These are phyloP conservation scores for Psophia crepitans DNA, from an alignment of 2,113 vertebrate species.

Conservation along the genomic window DNA sequence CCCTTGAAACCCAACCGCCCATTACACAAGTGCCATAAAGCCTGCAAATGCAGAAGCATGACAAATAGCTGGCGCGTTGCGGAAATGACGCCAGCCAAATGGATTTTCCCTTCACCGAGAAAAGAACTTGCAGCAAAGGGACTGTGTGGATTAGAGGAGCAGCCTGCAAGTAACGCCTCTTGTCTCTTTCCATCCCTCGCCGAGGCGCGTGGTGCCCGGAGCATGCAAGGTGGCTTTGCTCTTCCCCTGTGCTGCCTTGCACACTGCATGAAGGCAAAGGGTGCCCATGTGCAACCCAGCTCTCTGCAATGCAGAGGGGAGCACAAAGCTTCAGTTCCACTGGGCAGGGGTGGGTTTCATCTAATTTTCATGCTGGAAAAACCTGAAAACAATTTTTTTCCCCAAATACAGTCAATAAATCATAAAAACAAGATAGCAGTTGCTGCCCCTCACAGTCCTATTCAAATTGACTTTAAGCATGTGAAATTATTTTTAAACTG, in stretches of 20 bases:
- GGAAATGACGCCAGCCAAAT: neutral
- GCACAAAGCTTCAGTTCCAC: neutral
- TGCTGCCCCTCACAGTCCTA: neutral
- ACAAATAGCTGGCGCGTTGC: neutral
- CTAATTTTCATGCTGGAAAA: neutral
- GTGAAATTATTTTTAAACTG: neutral
- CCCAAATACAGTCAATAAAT: neutral
- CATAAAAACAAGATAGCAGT: neutral
- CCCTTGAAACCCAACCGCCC: neutral
- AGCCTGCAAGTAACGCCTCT: neutral
- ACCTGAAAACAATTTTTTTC: neutral
- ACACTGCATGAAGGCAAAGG: neutral
- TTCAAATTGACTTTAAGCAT: neutral
- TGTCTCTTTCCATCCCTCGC: neutral
- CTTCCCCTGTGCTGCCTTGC: neutral
- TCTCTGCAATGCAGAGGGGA: neutral
- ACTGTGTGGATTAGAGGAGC: neutral
- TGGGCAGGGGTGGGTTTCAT: neutral
- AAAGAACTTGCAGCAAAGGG: neutral
- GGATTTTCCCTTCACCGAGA: neutral
- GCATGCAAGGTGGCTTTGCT: neutral
- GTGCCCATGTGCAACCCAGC: neutral
- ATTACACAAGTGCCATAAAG: neutral
- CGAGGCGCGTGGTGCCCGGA: accelerated
- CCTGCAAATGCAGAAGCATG: neutral